Base-by-base conservation (phyloP, 2,888 invertebrate genomes). In the Macrophya alboannulata region DNA sequence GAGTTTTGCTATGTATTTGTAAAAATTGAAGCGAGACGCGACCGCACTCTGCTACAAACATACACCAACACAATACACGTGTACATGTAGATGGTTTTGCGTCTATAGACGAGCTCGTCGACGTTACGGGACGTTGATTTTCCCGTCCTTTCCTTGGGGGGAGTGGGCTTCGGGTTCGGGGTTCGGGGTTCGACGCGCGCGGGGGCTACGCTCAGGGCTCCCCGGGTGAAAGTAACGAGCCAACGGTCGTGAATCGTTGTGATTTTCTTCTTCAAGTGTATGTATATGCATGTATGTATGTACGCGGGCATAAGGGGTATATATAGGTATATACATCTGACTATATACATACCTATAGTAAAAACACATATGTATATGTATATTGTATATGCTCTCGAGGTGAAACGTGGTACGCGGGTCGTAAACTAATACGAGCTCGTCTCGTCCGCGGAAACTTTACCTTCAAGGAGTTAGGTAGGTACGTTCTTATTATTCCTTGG, bases 91-190 rank as follows among this genome's bases (percentile, higher is more conserved):
- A 31, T 17, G 68, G 12, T 68, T 68, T 31, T 25, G 37, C 51
- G 77, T 45, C 17, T 45, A 51, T 31, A 31, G 51, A 17, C 37
- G 25, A 48, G 76, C 48, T 77, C 77, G 77, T 77, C 55, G 55
- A 48, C 77, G 88, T 88, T 88, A 88, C 87, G 87, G 88, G 87
- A 88, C 89, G 88, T 90, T 90, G 89, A 88, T 87, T 88, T 88
- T 87, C 45, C 74, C 74, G 45, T 74, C 45, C 45, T 55, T 55
- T 51, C 37, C 51, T 51, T 31, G 15, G 51, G 25, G 37, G 37
- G 10, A 12, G 31, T 1, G 21, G n/a, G 9, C 4, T 15, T 48
- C 68, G 43, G n/a, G 17, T 17, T 72, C 55, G 55, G 55, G 55
- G 55, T 55, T 62, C 62, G 62, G 62, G 62, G 71, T 37, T 76